These are phyloP conservation scores for Zaprionus camerounensis DNA, from an alignment of 1,140 invertebrate species.

Conservation along the genomic window DNA sequence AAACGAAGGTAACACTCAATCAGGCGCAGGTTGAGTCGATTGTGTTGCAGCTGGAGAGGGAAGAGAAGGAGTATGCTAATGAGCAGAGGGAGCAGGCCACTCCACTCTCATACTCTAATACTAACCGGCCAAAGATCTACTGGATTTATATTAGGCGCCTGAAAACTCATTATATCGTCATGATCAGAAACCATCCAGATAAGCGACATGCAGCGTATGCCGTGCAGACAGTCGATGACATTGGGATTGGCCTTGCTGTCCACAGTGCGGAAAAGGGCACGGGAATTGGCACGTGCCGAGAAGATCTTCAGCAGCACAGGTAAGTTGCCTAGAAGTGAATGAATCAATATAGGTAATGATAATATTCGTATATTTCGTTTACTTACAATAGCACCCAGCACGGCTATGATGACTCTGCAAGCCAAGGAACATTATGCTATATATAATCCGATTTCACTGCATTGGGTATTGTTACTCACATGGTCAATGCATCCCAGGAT, in stretches of 20 bases:
- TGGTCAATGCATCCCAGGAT: slow-evolving; percentile 42
- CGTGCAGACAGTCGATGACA: slow-evolving; percentile 67
- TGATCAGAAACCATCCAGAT: slow-evolving; percentile 65
- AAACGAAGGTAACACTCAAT: too few species aligned
- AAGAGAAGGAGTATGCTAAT: too few species aligned
- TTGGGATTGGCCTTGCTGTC: slow-evolving; percentile 55
- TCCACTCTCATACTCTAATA: neutral
- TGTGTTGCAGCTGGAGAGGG: too few species aligned
- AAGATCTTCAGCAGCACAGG: slow-evolving; percentile 40
- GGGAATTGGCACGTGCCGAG: slow-evolving; percentile 55
- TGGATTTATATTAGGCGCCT: slow-evolving; percentile 23
- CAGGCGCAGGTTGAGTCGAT: too few species aligned
- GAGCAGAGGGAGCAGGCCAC: too few species aligned
- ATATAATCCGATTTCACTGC: neutral
- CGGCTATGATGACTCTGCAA: slow-evolving; percentile 31
- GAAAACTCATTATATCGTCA: slow-evolving; percentile 11
- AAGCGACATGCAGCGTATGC: slow-evolving; percentile 64
- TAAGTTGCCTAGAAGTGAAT: neutral
- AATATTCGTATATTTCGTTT: neutral
- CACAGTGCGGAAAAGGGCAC: slow-evolving; percentile 42
- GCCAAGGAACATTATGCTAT: neutral
- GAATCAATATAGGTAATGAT: too few species aligned
- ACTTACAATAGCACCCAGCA: slow-evolving; percentile 36
- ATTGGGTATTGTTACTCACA: slow-evolving; percentile 43
- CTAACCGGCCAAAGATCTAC: slow-evolving; percentile 17